phyloP scores from a whole-genome alignment of 2,113 vertebrate genomes.

The Symphodus melops region DNA sequence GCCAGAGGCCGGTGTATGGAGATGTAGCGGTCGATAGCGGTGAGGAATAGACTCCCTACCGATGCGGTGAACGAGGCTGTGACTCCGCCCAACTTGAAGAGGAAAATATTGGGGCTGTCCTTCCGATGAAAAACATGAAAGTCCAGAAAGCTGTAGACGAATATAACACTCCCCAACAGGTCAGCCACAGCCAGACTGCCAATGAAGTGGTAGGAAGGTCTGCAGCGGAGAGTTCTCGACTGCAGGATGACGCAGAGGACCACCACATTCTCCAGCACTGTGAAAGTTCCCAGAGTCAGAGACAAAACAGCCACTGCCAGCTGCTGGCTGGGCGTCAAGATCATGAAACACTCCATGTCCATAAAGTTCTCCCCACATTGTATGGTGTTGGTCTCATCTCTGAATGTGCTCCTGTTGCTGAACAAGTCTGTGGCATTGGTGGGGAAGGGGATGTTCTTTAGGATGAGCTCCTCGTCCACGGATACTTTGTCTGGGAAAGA shows the following conservation, averaged over 20 bases:
- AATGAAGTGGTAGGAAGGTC: constrained; percentile 98
- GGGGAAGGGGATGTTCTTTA: constrained; percentile 88
- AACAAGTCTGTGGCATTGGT: constrained; percentile 93
- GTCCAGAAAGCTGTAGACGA: constrained; percentile 99
- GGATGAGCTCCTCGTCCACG: constrained; percentile 88
- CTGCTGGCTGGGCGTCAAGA: constrained; percentile 97
- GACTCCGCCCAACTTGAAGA: constrained; percentile 98
- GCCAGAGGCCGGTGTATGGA: constrained; percentile 96
- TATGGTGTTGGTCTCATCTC: constrained; percentile 89
- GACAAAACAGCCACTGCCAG: constrained; percentile 94
- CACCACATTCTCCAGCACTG: constrained; percentile 95
- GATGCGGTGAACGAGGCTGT: constrained; percentile 98
- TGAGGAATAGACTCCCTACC: constrained; percentile 98
- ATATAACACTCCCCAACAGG: constrained; percentile 97
- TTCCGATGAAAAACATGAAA: constrained; percentile 98
- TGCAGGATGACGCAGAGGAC: constrained; percentile 96
- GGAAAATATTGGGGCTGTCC: constrained; percentile 95
- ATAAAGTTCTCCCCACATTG: constrained; percentile 99
- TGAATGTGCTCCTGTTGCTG: constrained; percentile 89
- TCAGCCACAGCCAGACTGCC: constrained; percentile 97
- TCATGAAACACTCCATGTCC: constrained; percentile 99
- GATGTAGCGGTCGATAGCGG: constrained; percentile 98
- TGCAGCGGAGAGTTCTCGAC: constrained; percentile 94
- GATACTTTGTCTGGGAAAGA: constrained; percentile 93
- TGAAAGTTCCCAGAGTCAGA: constrained; percentile 96